Evolutionary conservation across 2,888 invertebrate genomes (phyloP), one percentile per base, ranked within the genome.

Genomic region (Idaea dimidiata): DNA sequence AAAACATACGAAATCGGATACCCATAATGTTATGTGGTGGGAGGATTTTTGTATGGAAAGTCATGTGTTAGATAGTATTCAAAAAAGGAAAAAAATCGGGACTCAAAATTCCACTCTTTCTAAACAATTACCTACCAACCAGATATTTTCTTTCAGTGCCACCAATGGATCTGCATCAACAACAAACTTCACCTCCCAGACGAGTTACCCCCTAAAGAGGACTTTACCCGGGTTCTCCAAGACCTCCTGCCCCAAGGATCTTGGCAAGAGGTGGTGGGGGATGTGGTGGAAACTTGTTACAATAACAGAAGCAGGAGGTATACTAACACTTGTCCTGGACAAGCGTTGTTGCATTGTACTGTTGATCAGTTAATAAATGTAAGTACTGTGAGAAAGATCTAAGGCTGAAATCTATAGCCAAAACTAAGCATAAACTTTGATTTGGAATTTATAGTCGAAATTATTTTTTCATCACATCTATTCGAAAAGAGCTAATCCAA

Each of bases 321-420:
- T 63, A 83, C 79, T 0, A 86, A 83, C 56, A 86, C 88, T 0
- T 91, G 91, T 32, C 87, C 91, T 0, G 89, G 88, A 5, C 90
- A 91, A 53, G 87, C 85, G 1, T 58, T 91, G 59, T 32, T 88
- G 76, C 89, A 90, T 58, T 91, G 91, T 58, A 71, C 85, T n/a
- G 76, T 90, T 1, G 88, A 91, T 70, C 82, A 89, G 60, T 67
- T 91, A 67, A 81, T 87, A 59, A 72, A 79, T 71, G 91, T 89
- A 67, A 78, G 80, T 72, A n/a, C 31, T 16, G 31, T 10, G 58
- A 16, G 14, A 59, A 53, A 33, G 5, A 16, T 53, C 16, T 43
- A 59, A 14, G 53, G n/a, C n/a, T n/a, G n/a, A n/a, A n/a, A n/a
- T n/a, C n/a, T n/a, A n/a, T n/a, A n/a, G n/a, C n/a, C n/a, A n/a